Evolutionary conservation across 2,888 invertebrate species (phyloP).

Genomic region (Unio delphinus): DNA sequence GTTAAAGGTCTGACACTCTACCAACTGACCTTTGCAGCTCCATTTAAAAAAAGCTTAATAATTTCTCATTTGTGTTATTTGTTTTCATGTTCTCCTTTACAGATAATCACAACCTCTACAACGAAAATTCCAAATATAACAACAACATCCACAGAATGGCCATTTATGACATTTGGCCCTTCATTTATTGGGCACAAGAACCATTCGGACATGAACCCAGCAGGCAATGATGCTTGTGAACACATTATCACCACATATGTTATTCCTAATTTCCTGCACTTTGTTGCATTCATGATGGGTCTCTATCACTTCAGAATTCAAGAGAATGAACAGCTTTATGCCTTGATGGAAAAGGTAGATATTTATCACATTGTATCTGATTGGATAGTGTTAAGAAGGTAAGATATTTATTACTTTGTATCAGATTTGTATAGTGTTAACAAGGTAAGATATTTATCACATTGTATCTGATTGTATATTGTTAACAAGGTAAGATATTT

Average conservation of each 20-base stretch:
- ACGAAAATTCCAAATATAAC: slow-evolving; percentile 20
- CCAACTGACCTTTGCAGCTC: not conserved
- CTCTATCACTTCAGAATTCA: slow-evolving; percentile 66
- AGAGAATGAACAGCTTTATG: slow-evolving; percentile 71
- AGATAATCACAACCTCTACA: slow-evolving; percentile 27
- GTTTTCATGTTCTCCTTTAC: slow-evolving; percentile 8
- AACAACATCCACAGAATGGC: slow-evolving; percentile 12
- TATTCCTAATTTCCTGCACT: slow-evolving; percentile 69
- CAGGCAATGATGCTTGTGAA: slow-evolving; percentile 50
- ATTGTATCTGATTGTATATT: not conserved
- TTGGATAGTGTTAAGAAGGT: too few relatives aligned
- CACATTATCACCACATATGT: slow-evolving; percentile 70
- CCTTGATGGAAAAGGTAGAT: slow-evolving; percentile 70
- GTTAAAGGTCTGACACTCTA: too few relatives aligned
- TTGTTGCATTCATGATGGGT: slow-evolving; percentile 67
- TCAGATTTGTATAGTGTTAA: not conserved
- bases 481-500: too few relatives aligned
- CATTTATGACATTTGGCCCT: slow-evolving; percentile 23
- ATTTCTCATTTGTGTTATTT: not conserved
- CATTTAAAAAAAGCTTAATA: too few relatives aligned
- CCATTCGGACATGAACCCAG: not conserved
- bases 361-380: not conserved
- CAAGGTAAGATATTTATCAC: not conserved
- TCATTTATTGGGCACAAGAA: slow-evolving; percentile 8
- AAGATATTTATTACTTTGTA: too few relatives aligned